phyloP scores from a whole-genome alignment of 1,140 invertebrate species.

The Ips nitidus region DNA sequence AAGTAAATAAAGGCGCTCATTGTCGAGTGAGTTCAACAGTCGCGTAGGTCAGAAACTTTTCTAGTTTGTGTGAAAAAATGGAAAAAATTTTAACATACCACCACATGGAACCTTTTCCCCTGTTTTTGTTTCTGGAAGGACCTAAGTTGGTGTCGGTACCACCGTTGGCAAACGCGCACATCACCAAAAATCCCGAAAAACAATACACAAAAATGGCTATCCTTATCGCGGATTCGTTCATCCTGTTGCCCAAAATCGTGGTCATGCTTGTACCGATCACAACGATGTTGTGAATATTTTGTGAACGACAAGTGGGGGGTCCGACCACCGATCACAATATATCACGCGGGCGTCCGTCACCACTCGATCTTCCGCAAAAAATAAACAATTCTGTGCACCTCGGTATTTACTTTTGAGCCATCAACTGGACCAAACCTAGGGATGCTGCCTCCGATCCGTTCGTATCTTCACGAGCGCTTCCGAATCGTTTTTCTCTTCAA shows the following conservation, averaged over 20 bases:
- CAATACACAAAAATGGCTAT: constrained; percentile 33
- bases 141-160: constrained; percentile 38
- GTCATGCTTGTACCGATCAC: background rate
- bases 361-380: constrained; percentile 46
- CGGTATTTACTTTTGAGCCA: constrained; percentile 49
- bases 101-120: constrained; percentile 61
- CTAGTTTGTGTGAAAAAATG: too few species aligned
- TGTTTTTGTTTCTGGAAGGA: constrained; percentile 54
- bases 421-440: constrained; percentile 47
- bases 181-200: constrained; percentile 38
- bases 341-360: constrained; percentile 33
- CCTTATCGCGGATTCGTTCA: constrained; percentile 30
- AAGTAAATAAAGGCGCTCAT: too few species aligned
- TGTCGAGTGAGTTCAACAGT: too few species aligned
- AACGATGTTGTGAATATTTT: background rate
- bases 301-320: constrained; percentile 18
- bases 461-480: constrained; percentile 16
- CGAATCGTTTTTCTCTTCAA: constrained; percentile 15
- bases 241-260: background rate
- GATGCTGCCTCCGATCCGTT: constrained; percentile 38
- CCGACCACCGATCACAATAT: constrained; percentile 10
- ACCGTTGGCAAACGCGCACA: constrained; percentile 18
- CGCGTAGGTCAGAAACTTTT: too few species aligned
- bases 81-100: constrained; percentile 51
- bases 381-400: constrained; percentile 52